phyloP scores from a whole-genome alignment of 2,797 vertebrate genomes.

The Melanitta fusca region DNA sequence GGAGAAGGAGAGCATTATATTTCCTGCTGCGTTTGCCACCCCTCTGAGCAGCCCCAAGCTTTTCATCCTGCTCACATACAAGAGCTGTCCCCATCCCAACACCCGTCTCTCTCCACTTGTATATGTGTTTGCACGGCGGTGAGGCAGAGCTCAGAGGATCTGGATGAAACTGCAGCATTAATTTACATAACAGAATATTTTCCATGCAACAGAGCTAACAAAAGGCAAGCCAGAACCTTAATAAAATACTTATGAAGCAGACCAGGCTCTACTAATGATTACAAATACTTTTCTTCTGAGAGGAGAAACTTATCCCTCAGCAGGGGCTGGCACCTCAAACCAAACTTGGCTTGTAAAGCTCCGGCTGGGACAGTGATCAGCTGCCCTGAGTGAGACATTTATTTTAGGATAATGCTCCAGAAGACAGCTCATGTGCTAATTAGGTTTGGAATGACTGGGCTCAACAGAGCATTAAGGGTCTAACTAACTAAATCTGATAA shows the following conservation, averaged over 20 bases:
- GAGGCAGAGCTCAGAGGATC: neutral
- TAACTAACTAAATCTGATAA: conserved; percentile 59
- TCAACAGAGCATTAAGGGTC: conserved; percentile 49
- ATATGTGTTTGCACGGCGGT: neutral
- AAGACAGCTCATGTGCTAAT: conserved; percentile 55
- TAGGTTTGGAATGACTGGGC: conserved; percentile 42
- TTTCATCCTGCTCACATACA: neutral
- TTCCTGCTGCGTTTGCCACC: neutral
- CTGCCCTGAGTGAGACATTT: neutral
- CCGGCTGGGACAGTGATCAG: neutral
- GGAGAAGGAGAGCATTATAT: neutral
- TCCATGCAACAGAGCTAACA: conserved; percentile 46
- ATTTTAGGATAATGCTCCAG: conserved; percentile 38
- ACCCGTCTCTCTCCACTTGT: neutral
- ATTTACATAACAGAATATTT: conserved; percentile 56
- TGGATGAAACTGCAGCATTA: neutral
- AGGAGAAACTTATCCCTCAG: neutral
- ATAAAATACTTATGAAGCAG: conserved; percentile 60
- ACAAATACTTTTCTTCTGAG: conserved; percentile 41
- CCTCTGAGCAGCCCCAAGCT: neutral
- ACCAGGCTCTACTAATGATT: conserved; percentile 37
- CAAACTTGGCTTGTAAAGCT: conserved; percentile 5
- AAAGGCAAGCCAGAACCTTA: conserved; percentile 46
- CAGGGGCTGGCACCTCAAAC: neutral
- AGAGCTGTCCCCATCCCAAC: neutral